phyloP scores from a whole-genome alignment of 2,113 vertebrate species.

The Mustelus asterias region DNA sequence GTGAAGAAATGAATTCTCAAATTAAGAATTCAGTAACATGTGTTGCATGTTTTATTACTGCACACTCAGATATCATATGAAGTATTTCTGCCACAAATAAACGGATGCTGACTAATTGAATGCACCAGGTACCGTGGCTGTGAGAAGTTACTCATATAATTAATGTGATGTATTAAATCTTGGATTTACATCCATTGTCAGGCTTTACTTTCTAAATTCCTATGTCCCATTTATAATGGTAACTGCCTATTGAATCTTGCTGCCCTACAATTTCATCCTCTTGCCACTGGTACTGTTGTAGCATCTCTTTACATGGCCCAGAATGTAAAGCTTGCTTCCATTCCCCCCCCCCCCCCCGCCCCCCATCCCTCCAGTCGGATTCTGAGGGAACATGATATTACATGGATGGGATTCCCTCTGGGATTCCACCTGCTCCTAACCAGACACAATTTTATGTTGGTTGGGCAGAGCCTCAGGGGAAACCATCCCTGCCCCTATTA shows the following conservation, averaged over 20 bases:
- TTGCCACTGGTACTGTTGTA: not conserved
- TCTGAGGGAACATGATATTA: too few species aligned
- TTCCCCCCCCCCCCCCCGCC: too few species aligned
- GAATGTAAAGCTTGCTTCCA: too few species aligned
- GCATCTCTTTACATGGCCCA: not conserved
- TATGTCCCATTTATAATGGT: not conserved
- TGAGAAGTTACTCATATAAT: not conserved
- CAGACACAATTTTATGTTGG: too few species aligned
- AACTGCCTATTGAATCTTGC: not conserved
- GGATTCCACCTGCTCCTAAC: too few species aligned
- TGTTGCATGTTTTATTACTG: not conserved
- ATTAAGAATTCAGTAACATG: not conserved
- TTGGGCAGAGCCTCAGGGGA: too few species aligned
- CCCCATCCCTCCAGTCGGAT: too few species aligned
- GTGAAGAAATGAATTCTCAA: not conserved
- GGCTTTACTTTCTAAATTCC: not conserved
- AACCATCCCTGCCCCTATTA: too few species aligned
- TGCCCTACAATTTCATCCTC: not conserved
- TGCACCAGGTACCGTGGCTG: not conserved
- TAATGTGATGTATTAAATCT: not conserved
- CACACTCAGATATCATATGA: not conserved
- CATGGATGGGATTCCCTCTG: too few species aligned
- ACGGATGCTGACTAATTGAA: not conserved
- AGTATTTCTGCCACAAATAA: not conserved
- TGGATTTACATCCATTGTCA: not conserved